A percentile compares a stretch with the other conserved stretches of the same genome.
These are phyloP conservation scores for Matsumyia berberina DNA, from an alignment of 2,888 invertebrate species.

Conservation along the genomic window DNA sequence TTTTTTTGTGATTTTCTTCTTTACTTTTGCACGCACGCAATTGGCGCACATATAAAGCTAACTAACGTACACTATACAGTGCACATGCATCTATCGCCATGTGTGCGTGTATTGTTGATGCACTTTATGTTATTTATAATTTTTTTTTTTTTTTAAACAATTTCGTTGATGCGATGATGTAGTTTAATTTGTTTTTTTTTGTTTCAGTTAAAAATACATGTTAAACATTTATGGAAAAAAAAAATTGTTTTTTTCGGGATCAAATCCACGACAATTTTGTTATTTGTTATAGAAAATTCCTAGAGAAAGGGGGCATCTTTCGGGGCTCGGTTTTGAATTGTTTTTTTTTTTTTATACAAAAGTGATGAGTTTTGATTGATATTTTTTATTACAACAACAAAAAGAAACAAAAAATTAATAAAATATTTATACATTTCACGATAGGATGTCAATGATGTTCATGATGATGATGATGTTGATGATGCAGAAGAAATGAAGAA, in stretches of 20 bases:
- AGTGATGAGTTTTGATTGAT: slow-evolving; percentile 27
- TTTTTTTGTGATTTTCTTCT: slow-evolving; percentile 12
- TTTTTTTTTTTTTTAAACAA: slow-evolving; percentile 39
- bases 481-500: slow-evolving; percentile 56
- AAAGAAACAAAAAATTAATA: slow-evolving; percentile 2
- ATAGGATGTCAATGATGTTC: slow-evolving; percentile 41
- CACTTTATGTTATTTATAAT: slow-evolving; percentile 22
- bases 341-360: not conserved
- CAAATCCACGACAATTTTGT: slow-evolving; percentile 51
- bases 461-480: slow-evolving; percentile 22
- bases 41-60: slow-evolving; percentile 58
- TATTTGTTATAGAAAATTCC: slow-evolving; percentile 17
- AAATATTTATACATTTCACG: slow-evolving; percentile 2
- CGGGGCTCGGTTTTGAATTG: not conserved
- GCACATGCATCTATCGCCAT: slow-evolving; percentile 10
- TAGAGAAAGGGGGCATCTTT: not conserved
- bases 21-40: slow-evolving; percentile 51
- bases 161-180: slow-evolving; percentile 59
- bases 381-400: slow-evolving; percentile 5
- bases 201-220: slow-evolving; percentile 27
- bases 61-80: slow-evolving; percentile 20
- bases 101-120: slow-evolving; percentile 37
- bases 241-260: slow-evolving; percentile 23
- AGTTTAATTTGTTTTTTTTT: slow-evolving; percentile 36
- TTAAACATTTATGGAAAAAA: not conserved